Base-by-base conservation (phyloP, 2,888 invertebrate genomes). In the Tenthredo livida region DNA sequence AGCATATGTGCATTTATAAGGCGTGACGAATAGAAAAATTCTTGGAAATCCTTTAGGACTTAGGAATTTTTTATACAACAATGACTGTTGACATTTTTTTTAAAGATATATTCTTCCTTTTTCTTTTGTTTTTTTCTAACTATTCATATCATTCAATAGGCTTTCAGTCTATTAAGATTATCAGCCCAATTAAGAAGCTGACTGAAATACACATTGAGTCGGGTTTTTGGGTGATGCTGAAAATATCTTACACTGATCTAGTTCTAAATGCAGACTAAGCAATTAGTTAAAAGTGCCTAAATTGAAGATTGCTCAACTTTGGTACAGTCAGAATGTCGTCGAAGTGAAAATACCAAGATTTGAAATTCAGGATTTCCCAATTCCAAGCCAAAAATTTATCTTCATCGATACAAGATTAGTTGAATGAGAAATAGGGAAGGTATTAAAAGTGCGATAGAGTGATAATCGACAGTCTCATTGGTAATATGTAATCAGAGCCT, bases 161-260 rank as follows among this genome's bases (percentile, higher is more conserved):
- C 50, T 50, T 25, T 50, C 7, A 3, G 50, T 77, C 17, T 25
- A 54, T 54, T 50, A 50, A 25, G 40, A 29, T 77, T 47, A 77
- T 77, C 54, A 77, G 29, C 77, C 77, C 40, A 58, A 80, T 80
- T 40, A 80, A 80, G 37, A 80, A 40, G 21, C 61, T 12, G 17
- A 61, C 61, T 80, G 37, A 25, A 61, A 47, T 25, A 25, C n/a
- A 80, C 43, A 25, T 61, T 21, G 29, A 33, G 37, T 80, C 4
- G 40, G 25, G 33, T 40, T 80, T 61, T 80, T 5, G n/a, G 37
- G 33, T 61, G 50, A 80, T 80, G 80, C 61, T 80, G 80, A 80
- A 80, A 61, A 80, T 80, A 65, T 80, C 61, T 65, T 37, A 33
- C 2, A 33, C 37, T 80, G 43, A 61, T 80, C 61, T 77, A 77